Evolutionary conservation across 2,888 invertebrate genomes (phyloP), one percentile per base, ranked within the genome.

Genomic region (Conus canariensis): DNA sequence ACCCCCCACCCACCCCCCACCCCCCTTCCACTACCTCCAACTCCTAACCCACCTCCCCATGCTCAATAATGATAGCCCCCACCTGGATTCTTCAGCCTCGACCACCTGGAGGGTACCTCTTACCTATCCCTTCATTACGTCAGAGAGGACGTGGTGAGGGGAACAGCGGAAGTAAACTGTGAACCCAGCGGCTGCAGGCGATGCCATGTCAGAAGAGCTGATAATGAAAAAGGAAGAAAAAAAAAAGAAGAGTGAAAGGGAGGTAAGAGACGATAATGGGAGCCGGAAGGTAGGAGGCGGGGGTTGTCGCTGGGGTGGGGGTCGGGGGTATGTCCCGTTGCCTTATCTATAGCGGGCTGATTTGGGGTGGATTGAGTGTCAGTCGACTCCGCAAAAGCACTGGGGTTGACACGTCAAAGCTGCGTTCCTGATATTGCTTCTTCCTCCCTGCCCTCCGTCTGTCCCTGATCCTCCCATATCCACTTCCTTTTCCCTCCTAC

Each of bases 221-320:
- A 70, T 70, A 70, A 70, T 19, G 22, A 19, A 70, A 22, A 70
- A 77, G 25, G 25, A 8, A 77, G 0, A 77, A 8, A 77, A 30
- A 30, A 7, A 77, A 30, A 8, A 16, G 5, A 8, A 77, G 30
- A 77, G 77, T 25, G 77, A 77, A 16, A 77, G 77, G 25, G 77
- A 77, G 77, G 64, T 60, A 86, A 86, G 86, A 86, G 25, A 19
- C 64, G 64, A 86, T 86, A 64, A 86, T 64, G 45, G 67, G 60
- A 7, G 83, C 8, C 30, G 80, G 80, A 45, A 16, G 25, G 83
- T 16, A 45, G 16, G 83, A 7, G 30, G 45, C 30, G 45, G 45
- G 30, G 45, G 45, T 45, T 45, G 45, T 45, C 45, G 45, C 45
- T 45, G 45, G 45, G 45, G 45, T 45, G 45, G 45, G 45, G 45